A percentile compares a stretch with the other conserved stretches of the same genome.
Evolutionary conservation across 2,113 vertebrate species (phyloP).

Genomic region (Vicugna pacos): DNA sequence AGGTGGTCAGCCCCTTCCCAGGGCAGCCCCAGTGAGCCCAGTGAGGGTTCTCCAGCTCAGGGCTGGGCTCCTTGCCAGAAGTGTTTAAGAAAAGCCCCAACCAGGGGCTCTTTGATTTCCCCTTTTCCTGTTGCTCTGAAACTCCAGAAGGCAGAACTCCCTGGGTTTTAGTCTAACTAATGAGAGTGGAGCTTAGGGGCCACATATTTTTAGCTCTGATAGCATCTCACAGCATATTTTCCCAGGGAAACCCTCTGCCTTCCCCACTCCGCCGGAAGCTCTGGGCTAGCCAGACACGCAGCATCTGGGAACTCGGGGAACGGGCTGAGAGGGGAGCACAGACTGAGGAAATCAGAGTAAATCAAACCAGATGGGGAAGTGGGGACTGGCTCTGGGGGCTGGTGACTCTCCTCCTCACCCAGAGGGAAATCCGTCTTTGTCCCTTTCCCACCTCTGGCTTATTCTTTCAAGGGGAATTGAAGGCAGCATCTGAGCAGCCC

Average conservation of each 20-base stretch:
- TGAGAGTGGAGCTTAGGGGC: conserved; percentile 51
- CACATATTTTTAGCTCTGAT: conserved; percentile 44
- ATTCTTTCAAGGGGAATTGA: neutral
- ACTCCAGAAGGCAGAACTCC: conserved; percentile 59
- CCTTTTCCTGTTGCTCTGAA: conserved; percentile 46
- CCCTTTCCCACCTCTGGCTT: neutral
- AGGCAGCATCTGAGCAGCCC: neutral
- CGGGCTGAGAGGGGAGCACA: neutral
- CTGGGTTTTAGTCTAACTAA: conserved; percentile 39
- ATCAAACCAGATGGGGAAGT: conserved; percentile 47
- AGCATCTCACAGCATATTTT: conserved; percentile 61
- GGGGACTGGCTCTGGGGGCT: neutral
- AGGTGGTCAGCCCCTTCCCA: neutral
- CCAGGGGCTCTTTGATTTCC: neutral
- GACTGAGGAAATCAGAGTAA: conserved; percentile 12
- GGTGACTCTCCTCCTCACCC: neutral
- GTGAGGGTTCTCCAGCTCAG: neutral
- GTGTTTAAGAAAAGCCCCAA: neutral
- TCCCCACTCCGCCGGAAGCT: conserved; percentile 32
- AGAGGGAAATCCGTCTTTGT: neutral
- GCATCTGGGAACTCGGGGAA: conserved; percentile 52
- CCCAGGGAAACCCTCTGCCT: conserved; percentile 64
- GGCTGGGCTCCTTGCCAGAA: neutral
- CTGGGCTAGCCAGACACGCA: conserved; percentile 2
- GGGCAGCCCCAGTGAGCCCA: accelerated